A percentile compares a stretch with the other conserved stretches of the same genome.
Evolutionary conservation across 92 coral and sea anemone species (phyloP).

Genomic region (Palythoa heliodiscus): DNA sequence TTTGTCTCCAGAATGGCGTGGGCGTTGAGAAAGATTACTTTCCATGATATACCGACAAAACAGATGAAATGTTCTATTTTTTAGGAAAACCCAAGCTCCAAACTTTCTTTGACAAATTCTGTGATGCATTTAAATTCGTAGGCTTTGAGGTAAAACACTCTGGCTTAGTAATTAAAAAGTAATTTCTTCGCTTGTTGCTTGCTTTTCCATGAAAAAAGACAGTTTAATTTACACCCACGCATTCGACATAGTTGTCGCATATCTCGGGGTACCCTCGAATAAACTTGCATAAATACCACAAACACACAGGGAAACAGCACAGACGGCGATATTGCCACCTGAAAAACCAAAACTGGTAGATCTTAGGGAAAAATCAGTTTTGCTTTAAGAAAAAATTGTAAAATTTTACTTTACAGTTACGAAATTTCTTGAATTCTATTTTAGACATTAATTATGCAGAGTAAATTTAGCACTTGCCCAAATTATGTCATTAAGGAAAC

Average conservation of each 20-base stretch:
- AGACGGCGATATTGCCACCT: background rate
- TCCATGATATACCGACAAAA: background rate
- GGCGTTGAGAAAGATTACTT: conserved; percentile 21
- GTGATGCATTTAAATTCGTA: background rate
- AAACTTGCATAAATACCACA: conserved; percentile 1
- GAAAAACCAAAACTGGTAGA: background rate
- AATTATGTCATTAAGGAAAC: conserved; percentile 1
- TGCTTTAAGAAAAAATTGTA: background rate
- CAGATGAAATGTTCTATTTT: background rate
- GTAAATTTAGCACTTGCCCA: background rate
- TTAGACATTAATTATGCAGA: background rate
- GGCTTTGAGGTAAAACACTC: background rate
- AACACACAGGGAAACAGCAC: background rate
- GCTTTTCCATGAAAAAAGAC: background rate
- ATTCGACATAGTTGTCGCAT: conserved; percentile 12
- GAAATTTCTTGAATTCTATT: background rate
- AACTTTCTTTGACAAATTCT: background rate
- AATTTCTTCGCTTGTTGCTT: background rate
- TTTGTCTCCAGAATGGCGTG: conserved; percentile 14
- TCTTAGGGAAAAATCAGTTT: too few species aligned
- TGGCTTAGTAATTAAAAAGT: background rate
- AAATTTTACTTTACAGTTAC: background rate
- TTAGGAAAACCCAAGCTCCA: background rate
- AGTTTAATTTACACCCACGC: conserved; percentile 20
- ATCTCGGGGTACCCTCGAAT: background rate